Evolutionary conservation across 2,888 invertebrate species (phyloP).

Genomic region (Lissonota sp.): DNA sequence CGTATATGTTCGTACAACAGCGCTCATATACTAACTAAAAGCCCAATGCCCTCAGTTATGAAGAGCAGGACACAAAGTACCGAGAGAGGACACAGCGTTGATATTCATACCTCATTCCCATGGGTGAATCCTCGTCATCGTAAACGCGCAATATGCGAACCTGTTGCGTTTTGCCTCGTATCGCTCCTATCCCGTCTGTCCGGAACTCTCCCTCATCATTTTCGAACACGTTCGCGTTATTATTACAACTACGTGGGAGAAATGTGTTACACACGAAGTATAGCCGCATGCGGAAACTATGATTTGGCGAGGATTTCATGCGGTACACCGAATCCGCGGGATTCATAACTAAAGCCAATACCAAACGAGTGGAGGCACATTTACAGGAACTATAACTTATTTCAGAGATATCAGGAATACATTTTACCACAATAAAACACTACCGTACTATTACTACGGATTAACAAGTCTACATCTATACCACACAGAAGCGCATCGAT

Average conservation of each 20-base stretch:
- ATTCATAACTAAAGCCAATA: too few relatives aligned
- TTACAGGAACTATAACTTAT: too few relatives aligned
- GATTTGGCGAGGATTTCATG: conserved; percentile 29
- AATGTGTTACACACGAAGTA: conserved; percentile 1
- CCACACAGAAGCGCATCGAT: too few relatives aligned
- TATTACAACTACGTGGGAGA: conserved; percentile 23
- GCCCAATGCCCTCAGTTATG: conserved; percentile 29
- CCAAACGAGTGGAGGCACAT: too few relatives aligned
- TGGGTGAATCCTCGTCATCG: conserved; percentile 62
- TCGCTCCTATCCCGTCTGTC: conserved; percentile 32
- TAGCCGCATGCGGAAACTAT: background rate
- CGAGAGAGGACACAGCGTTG: conserved; percentile 6
- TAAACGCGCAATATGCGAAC: conserved; percentile 63
- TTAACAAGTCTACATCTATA: too few relatives aligned
- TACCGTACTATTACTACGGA: too few relatives aligned
- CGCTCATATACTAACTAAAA: conserved; percentile 50
- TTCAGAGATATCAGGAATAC: too few relatives aligned
- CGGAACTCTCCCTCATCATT: conserved; percentile 35
- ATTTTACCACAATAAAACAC: too few relatives aligned
- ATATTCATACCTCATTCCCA: conserved; percentile 60
- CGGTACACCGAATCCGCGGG: background rate
- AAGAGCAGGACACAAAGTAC: conserved; percentile 11
- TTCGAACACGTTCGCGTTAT: conserved; percentile 12
- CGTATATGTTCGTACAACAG: background rate
- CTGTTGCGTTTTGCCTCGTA: conserved; percentile 61